Conservation (phyloP, 2,113 vertebrate species). For the Phalacrocorax carbo region DNA sequence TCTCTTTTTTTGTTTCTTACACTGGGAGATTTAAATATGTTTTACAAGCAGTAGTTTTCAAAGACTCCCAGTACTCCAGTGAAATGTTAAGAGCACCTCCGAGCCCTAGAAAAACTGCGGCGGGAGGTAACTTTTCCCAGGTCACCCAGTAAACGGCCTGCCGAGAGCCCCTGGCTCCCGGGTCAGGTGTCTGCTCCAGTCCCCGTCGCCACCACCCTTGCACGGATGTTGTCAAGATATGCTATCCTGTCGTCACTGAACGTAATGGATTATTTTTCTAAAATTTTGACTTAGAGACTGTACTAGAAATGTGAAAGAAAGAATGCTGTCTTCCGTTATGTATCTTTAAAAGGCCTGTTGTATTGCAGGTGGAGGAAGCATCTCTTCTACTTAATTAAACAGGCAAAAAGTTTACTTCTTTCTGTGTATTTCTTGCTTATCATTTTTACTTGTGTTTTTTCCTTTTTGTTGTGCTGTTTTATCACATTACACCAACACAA, state of each 20-base stretch:
- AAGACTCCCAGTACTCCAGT: background rate
- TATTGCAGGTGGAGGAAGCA: background rate
- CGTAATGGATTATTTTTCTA: background rate
- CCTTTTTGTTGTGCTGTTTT: background rate
- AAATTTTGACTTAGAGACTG: background rate
- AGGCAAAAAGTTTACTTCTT: background rate
- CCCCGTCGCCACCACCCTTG: background rate
- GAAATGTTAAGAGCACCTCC: background rate
- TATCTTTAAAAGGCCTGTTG: background rate
- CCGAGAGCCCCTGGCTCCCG: background rate
- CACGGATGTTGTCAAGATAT: background rate
- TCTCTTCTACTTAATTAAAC: background rate
- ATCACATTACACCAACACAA: background rate
- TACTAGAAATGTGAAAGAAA: background rate
- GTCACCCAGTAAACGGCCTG: background rate
- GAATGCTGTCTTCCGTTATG: fast-evolving
- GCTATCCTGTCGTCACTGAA: background rate
- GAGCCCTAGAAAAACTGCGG: background rate
- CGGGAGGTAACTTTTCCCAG: background rate
- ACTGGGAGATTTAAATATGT: background rate
- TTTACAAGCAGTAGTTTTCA: background rate
- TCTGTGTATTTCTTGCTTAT: background rate
- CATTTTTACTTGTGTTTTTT: background rate
- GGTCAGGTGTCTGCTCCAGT: background rate
- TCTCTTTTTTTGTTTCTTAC: background rate